Evolutionary conservation across 2,113 vertebrate species (phyloP), one percentile per base, ranked within the genome.

Genomic region (Thamnophis sirtalis): DNA sequence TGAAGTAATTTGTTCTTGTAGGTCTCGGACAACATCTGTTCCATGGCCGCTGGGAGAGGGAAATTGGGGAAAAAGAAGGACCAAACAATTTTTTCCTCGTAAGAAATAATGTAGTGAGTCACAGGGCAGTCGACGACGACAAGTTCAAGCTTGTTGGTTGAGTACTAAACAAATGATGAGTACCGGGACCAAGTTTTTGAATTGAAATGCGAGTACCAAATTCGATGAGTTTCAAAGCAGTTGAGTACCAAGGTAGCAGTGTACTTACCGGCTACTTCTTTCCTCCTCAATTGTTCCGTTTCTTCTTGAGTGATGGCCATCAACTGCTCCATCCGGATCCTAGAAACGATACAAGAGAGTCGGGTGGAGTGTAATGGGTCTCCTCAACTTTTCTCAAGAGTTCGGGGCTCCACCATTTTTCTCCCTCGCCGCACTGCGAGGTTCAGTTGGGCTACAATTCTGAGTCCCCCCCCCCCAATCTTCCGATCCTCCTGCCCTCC

Each of bases 271-370:
- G 99, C 99, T 56, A 99, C 98, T 9, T 99, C 99, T n/a, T 95
- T 98, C 89, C 97, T 98, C 91, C 98, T 98, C 28, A 99, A 97
- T 53, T 98, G 98, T 93, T 97, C 98, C 0, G 98, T 96, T 95
- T 99, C 99, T 92, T 99, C 99, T 95, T 99, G 99, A 0, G 99
- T 99, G 95, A 99, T 99, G 54, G 98, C 97, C 94, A 99, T 98
- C 95, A 99, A 96, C 60, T 98, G 98, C 2, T 99, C 99, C 98
- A 99, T 98, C 90, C 98, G 98, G 92, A 99, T 98, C 91, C 99
- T 99, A 95, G 80, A 88, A 5, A 89, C n/a, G 91, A 15, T 3
- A 17, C 63, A 5, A 51, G 90, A 1, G 24, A 86, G 19, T 87
- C 91, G 93, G 89, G 9, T 13, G n/a, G 43, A 43, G 43, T 5